Conservation (phyloP, 2,888 invertebrate genomes). For the Aphodius sticticus region DNA sequence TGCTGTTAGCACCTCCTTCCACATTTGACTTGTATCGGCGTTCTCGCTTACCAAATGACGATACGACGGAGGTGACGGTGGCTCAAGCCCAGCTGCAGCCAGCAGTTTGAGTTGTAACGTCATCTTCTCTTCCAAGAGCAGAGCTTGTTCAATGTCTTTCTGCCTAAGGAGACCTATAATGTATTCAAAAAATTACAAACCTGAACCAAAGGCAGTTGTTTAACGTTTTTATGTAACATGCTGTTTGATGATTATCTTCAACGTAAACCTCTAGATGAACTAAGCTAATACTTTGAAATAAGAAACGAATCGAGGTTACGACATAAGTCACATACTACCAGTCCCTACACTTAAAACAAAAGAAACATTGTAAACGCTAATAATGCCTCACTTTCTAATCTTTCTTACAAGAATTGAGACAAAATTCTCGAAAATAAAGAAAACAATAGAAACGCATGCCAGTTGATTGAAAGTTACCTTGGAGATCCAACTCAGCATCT, state of each 20-base stretch:
- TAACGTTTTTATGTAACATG: not conserved
- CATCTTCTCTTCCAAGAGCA: conserved; percentile 89
- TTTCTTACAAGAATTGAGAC: not conserved
- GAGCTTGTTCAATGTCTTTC: conserved; percentile 88
- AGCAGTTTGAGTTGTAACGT: conserved; percentile 80
- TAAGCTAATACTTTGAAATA: conserved; percentile 5
- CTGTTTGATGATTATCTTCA: not conserved
- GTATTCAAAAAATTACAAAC: conserved; percentile 5
- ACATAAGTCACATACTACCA: not conserved
- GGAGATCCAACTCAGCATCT: conserved; percentile 61
- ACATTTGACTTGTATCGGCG: conserved; percentile 78
- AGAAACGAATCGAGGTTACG: not conserved
- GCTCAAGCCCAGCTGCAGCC: conserved; percentile 72
- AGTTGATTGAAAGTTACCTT: conserved; percentile 56
- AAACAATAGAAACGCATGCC: conserved; percentile 28
- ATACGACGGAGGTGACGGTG: conserved; percentile 73
- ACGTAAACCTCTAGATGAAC: not conserved
- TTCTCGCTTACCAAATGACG: conserved; percentile 79
- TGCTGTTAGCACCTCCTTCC: conserved; percentile 83
- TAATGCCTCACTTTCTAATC: not conserved
- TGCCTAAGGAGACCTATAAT: conserved; percentile 79
- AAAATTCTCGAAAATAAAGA: conserved; percentile 19
- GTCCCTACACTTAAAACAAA: not conserved
- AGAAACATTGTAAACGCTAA: not conserved
- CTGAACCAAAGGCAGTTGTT: not conserved